A percentile compares a stretch with the other conserved stretches of the same genome.
Evolutionary conservation across 2,888 invertebrate species (phyloP).

Genomic region (Trichopoda pennipes): DNA sequence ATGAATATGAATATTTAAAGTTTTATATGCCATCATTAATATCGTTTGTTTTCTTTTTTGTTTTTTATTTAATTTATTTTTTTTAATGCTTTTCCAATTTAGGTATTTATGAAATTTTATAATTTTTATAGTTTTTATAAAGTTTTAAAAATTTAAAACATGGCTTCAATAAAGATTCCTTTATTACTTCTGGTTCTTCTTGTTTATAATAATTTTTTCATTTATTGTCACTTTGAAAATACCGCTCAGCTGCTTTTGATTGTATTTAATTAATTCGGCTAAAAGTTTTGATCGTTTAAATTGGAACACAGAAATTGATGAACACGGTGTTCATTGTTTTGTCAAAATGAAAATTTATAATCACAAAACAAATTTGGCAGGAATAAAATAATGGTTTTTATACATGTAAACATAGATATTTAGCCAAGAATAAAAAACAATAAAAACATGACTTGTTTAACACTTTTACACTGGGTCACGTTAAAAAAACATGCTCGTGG

Average conservation of each 20-base stretch:
- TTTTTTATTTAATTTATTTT: neutral
- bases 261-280: neutral
- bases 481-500: no score
- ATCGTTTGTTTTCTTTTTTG: no score
- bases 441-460: no score
- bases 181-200: slow-evolving; percentile 18
- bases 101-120: slow-evolving; percentile 67
- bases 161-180: slow-evolving; percentile 45
- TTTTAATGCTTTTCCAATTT: slow-evolving; percentile 49
- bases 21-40: neutral
- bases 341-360: neutral
- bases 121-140: slow-evolving; percentile 65
- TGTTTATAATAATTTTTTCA: slow-evolving; percentile 34
- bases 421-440: no score
- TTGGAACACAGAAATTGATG: slow-evolving; percentile 11
- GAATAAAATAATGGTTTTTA: no score
- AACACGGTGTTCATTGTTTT: slow-evolving; percentile 13
- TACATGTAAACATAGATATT: no score
- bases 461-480: no score
- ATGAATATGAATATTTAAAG: slow-evolving; percentile 22
- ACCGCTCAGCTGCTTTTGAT: slow-evolving; percentile 21
- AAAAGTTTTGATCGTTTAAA: slow-evolving; percentile 8
- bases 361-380: neutral
- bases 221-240: slow-evolving; percentile 44
- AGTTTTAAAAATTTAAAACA: slow-evolving; percentile 64